Percentiles rank a stretch among this genome's conserved stretches.
phyloP scores from a whole-genome alignment of 2,797 vertebrate genomes.

The Nyctalus aviator region DNA sequence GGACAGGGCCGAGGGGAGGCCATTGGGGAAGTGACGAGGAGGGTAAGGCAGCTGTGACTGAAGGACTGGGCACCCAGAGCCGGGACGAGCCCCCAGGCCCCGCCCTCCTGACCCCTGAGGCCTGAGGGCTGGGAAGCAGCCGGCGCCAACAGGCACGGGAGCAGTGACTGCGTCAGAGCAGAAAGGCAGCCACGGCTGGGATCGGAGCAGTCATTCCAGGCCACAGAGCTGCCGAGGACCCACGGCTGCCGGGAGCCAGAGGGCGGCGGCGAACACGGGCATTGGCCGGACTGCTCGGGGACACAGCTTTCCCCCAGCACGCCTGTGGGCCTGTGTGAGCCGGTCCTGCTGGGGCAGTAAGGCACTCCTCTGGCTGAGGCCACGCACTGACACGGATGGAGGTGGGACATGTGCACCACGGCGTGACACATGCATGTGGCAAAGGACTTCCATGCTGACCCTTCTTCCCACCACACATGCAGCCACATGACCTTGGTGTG shows the following conservation, averaged over 20 bases:
- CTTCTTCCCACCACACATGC: background rate
- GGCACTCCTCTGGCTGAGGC: background rate
- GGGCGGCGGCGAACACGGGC: too few relatives aligned
- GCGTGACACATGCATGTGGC: background rate
- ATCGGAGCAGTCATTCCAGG: background rate
- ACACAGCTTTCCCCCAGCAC: background rate
- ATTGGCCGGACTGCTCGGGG: too few relatives aligned
- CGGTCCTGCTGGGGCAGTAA: background rate
- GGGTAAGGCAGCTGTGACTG: constrained; percentile 58
- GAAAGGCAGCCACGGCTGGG: background rate
- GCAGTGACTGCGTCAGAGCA: background rate
- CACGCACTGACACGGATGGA: background rate
- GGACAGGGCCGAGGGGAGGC: background rate
- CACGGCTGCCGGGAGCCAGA: too few relatives aligned
- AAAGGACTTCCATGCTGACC: background rate
- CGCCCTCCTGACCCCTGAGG: background rate
- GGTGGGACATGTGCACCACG: fast-evolving
- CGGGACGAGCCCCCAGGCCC: too few relatives aligned
- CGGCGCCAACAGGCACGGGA: background rate
- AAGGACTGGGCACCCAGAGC: background rate
- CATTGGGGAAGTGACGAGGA: background rate
- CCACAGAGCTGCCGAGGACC: background rate
- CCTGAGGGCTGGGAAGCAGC: background rate
- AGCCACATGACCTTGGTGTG: background rate
- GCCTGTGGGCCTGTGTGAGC: background rate